Base-by-base conservation (phyloP, 2,797 vertebrate genomes). In the Pseudocheirus occidentalis region DNA sequence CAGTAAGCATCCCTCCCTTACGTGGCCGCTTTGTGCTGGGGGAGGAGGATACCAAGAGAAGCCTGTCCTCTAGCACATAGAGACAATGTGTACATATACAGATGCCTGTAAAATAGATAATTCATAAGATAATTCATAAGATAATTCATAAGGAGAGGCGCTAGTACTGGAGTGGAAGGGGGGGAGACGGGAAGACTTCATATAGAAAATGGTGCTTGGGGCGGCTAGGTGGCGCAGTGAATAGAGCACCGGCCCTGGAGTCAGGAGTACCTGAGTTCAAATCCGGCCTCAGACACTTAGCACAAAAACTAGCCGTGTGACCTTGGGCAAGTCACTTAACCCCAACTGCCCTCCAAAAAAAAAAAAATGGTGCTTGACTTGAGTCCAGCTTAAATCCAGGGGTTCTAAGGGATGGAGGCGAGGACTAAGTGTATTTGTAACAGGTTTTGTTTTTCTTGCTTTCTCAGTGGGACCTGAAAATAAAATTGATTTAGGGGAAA, bases 61-160 rank as follows among this genome's bases (percentile, higher is more conserved):
- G n/a, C 16, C 40, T 73, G 10, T 46, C 16, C 46, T 81, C 66
- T 81, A 40, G 6, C 18, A 73, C 21, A n/a, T 24, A 21, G 66
- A 73, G 18, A 24, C n/a, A 40, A 2, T 40, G 4, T 27, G 6
- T 27, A 24, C 18, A 46, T 81, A 81, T 3, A 24, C 21, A n/a
- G 14, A 66, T 62, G 13, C 58, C 58, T 62, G 31, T n/a, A 34
- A 16, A n/a, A 66, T n/a, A 40, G 16, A 40, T 18, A 34, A 16
- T n/a, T n/a, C n/a, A n/a, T n/a, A n/a, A 24, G 66, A 18, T 40
- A 46, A 24, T 81, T 9, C 24, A 81, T 10, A n/a, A 24, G 66
- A 18, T 40, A 46, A 24, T 81, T 9, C 24, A 81, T 10, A 95
- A 95, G 55, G 90, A 93, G 94, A 97, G 28, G 56, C 59, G 2